These are phyloP conservation scores for Seriola quinqueradiata DNA, from an alignment of 2,113 vertebrate species.

Conservation along the genomic window DNA sequence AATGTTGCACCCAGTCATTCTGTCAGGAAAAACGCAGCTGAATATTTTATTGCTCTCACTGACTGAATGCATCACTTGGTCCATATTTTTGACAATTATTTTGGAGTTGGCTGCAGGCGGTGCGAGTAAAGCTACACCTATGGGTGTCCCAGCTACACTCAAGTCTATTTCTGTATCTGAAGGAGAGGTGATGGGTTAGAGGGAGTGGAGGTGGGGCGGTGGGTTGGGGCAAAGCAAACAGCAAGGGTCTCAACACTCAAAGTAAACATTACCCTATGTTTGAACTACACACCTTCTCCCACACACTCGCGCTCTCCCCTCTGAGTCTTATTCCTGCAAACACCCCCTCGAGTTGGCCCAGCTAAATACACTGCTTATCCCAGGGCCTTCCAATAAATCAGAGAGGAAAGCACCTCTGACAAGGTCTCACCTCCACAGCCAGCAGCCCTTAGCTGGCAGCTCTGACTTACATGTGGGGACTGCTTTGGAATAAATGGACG, in stretches of 20 bases:
- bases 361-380: conserved; percentile 80
- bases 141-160: conserved; percentile 70
- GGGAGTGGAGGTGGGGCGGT: conserved; percentile 36
- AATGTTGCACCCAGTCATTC: conserved; percentile 22
- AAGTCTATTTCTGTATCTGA: conserved; percentile 76
- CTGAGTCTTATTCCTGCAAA: conserved; percentile 66
- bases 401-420: conserved; percentile 76
- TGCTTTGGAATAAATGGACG: conserved; percentile 48
- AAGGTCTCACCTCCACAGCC: conserved; percentile 72
- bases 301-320: conserved; percentile 69
- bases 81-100: conserved; percentile 42
- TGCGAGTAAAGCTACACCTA: conserved; percentile 56
- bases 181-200: conserved; percentile 68
- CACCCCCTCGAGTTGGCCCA: conserved; percentile 66
- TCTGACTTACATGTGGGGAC: conserved; percentile 47
- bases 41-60: conserved; percentile 7
- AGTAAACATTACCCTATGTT: conserved; percentile 84
- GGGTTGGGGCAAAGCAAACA: conserved; percentile 79
- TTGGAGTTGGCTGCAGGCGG: conserved; percentile 39
- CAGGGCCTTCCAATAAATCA: conserved; percentile 76
- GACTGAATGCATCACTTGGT: conserved; percentile 30
- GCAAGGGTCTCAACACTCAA: conserved; percentile 78
- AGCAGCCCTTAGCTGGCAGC: conserved; percentile 48
- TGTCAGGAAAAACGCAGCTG: conserved; percentile 2
- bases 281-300: conserved; percentile 85